Conservation (phyloP, 2,888 invertebrate genomes). For the Ophion obscuratus region DNA sequence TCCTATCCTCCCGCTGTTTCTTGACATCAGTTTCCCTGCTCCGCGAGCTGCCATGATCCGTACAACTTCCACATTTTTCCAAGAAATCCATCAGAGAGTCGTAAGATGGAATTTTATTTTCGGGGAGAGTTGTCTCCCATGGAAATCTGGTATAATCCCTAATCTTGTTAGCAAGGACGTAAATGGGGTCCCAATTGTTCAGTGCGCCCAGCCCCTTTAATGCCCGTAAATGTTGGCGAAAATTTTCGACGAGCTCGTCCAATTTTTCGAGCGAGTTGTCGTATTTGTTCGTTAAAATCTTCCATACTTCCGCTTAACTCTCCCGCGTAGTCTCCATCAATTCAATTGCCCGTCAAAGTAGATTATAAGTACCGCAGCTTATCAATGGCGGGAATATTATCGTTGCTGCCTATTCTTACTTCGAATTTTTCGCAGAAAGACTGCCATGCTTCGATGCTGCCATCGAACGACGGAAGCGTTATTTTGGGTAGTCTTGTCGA, state of each 20-base stretch:
- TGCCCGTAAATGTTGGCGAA: constrained; percentile 59
- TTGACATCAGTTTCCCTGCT: neutral
- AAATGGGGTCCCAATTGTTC: constrained; percentile 41
- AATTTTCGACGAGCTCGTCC: constrained; percentile 49
- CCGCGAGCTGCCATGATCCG: constrained; percentile 3
- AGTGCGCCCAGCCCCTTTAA: constrained; percentile 39
- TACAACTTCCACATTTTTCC: constrained; percentile 56
- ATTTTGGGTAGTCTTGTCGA: neutral
- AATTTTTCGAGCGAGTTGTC: constrained; percentile 52
- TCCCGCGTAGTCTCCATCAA: constrained; percentile 56
- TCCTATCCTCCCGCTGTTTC: neutral
- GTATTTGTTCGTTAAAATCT: constrained; percentile 60
- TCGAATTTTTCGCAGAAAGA: constrained; percentile 9
- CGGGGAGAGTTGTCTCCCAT: constrained; percentile 57
- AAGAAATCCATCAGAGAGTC: constrained; percentile 49
- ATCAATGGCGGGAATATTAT: constrained; percentile 26
- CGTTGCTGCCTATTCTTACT: neutral
- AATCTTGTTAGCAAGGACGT: constrained; percentile 40
- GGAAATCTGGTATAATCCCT: constrained; percentile 3
- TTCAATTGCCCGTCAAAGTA: constrained; percentile 62
- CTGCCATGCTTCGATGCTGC: constrained; percentile 8
- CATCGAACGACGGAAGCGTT: neutral
- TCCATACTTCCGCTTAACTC: constrained; percentile 69
- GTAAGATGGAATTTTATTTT: constrained; percentile 53
- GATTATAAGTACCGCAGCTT: constrained; percentile 68